A percentile compares a stretch with the other conserved stretches of the same genome.
phyloP scores from a whole-genome alignment of 2,113 vertebrate species.

The Rhinopithecus roxellana region DNA sequence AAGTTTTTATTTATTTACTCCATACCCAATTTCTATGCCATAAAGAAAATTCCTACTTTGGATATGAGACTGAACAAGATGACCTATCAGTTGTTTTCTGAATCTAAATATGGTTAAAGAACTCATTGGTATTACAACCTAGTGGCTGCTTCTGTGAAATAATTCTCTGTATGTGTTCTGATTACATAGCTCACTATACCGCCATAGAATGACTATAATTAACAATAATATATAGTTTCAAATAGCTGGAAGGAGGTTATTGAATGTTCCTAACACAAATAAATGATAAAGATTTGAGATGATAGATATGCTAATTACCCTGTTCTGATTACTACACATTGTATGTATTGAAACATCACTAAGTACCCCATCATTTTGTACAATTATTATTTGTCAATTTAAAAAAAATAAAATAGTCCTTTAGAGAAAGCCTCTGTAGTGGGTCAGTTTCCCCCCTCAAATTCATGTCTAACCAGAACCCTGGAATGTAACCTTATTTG shows the following conservation, averaged over 20 bases:
- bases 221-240: neutral
- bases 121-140: neutral
- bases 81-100: neutral
- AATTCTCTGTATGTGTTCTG: neutral
- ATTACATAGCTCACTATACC: neutral
- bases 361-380: neutral
- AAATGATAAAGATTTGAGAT: neutral
- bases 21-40: neutral
- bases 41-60: neutral
- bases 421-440: neutral
- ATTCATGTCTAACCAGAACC: neutral
- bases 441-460: neutral
- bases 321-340: neutral
- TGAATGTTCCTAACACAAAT: neutral
- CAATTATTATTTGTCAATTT: neutral
- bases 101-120: neutral
- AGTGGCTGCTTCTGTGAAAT: neutral
- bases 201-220: neutral
- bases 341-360: neutral
- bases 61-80: neutral
- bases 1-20: neutral
- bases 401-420: neutral
- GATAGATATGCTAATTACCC: neutral
- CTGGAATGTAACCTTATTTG: conserved; percentile 7
- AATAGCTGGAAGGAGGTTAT: neutral